Percentiles rank a stretch among this genome's conserved stretches.
phyloP scores from a whole-genome alignment of 2,888 invertebrate genomes.

The Cylindroiulus punctatus region DNA sequence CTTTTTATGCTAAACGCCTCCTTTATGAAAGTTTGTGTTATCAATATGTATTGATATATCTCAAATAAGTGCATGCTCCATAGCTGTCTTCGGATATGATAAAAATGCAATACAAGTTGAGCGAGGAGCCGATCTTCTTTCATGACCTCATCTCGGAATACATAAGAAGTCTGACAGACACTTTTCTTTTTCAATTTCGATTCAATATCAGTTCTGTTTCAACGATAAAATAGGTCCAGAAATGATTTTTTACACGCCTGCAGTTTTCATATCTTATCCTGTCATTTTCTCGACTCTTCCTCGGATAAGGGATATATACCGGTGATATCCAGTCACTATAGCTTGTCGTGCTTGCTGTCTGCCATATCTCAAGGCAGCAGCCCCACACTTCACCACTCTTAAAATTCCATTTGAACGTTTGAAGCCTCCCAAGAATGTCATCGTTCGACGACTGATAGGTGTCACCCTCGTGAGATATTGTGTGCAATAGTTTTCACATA shows the following conservation, averaged over 20 bases:
- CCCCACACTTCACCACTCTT: neutral
- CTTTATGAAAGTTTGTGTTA: slow-evolving; percentile 29
- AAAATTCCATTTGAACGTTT: slow-evolving; percentile 22
- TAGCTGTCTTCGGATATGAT: neutral
- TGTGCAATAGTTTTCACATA: neutral
- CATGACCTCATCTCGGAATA: slow-evolving; percentile 17
- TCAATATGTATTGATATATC: neutral
- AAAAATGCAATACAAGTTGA: slow-evolving; percentile 34
- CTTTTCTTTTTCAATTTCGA: slow-evolving; percentile 34
- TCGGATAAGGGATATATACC: slow-evolving; percentile 21
- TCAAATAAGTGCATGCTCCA: neutral
- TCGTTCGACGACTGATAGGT: slow-evolving; percentile 14
- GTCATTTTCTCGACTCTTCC: slow-evolving; percentile 20
- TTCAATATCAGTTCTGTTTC: slow-evolving; percentile 33
- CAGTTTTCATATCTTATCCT: slow-evolving; percentile 42
- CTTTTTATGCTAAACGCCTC: neutral
- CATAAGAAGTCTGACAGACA: neutral
- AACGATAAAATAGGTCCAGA: slow-evolving; percentile 20
- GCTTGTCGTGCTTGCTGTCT: neutral
- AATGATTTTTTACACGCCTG: slow-evolving; percentile 16
- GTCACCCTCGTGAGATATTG: neutral
- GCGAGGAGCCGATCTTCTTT: slow-evolving; percentile 29
- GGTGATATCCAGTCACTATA: neutral
- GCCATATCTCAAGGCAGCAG: neutral
- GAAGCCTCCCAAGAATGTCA: slow-evolving; percentile 9